Conservation (phyloP, 2,888 invertebrate species). For the Agrypnus murinus region DNA sequence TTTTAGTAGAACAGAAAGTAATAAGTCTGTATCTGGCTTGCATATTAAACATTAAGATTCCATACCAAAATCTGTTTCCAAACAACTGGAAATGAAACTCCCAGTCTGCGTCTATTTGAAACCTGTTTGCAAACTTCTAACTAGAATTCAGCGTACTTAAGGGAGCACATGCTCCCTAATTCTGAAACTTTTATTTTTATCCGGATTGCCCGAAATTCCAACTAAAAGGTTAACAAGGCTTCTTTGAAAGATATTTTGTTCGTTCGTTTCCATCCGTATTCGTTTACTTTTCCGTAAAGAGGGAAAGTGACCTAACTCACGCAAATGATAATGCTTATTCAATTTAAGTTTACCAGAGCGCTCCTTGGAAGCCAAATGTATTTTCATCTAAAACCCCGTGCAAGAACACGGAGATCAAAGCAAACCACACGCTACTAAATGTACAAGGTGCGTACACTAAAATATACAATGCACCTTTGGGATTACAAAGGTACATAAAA, state of each 20-base stretch:
- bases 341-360: neutral
- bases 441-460: constrained; percentile 19
- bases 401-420: constrained; percentile 23
- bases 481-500: constrained; percentile 29
- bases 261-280: neutral
- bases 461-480: constrained; percentile 13
- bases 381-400: constrained; percentile 13
- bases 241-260: neutral
- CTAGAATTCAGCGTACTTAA: neutral
- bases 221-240: constrained; percentile 11
- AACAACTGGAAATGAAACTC: constrained; percentile 6
- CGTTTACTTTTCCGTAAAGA: no score
- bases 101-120: constrained; percentile 4
- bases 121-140: constrained; percentile 1
- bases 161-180: neutral
- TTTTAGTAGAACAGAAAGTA: constrained; percentile 5
- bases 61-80: neutral
- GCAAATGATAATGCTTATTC: constrained; percentile 9
- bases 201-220: neutral
- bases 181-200: constrained; percentile 5
- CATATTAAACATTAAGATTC: neutral
- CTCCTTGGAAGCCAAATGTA: neutral
- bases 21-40: neutral
- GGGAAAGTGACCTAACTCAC: neutral
- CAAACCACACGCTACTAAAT: constrained; percentile 18